Conservation (phyloP, 1,140 invertebrate species). For the Eulimnadia texana region DNA sequence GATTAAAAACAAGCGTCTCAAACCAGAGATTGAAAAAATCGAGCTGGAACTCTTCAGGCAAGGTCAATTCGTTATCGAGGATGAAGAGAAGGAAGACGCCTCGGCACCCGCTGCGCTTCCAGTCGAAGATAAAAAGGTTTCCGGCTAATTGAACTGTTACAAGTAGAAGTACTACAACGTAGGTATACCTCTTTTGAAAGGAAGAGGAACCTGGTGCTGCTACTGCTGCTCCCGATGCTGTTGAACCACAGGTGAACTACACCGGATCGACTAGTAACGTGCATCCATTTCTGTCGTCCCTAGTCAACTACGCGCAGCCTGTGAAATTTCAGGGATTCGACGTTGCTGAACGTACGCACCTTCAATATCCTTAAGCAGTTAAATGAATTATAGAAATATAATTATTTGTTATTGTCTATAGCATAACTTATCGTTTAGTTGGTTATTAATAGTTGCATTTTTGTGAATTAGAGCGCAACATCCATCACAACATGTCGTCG, state of each 20-base stretch:
- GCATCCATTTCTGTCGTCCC: conserved; percentile 44
- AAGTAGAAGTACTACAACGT: not conserved
- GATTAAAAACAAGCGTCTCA: conserved; percentile 97
- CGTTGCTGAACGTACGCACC: conserved; percentile 49
- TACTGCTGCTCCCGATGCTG: not conserved
- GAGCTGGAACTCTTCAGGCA: conserved; percentile 78
- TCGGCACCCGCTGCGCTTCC: conserved; percentile 48
- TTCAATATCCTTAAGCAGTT: not conserved
- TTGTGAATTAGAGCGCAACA: conserved; percentile 66
- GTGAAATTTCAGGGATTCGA: conserved; percentile 54
- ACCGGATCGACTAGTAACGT: conserved; percentile 89
- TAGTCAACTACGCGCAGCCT: conserved; percentile 52
- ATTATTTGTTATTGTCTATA: not conserved
- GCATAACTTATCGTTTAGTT: not conserved
- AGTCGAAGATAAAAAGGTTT: conserved; percentile 25
- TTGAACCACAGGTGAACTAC: conserved; percentile 38
- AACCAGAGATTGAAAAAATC: conserved; percentile 89
- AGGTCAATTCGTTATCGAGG: conserved; percentile 80
- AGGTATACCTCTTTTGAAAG: not conserved
- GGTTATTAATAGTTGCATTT: not conserved
- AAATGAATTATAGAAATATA: not conserved
- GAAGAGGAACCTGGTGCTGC: not conserved
- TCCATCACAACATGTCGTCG: conserved; percentile 96
- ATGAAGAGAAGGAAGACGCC: conserved; percentile 76
- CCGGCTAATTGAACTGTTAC: not conserved